These are phyloP conservation scores for Prochilodus magdalenae DNA, from an alignment of 2,113 vertebrate species.

Conservation along the genomic window DNA sequence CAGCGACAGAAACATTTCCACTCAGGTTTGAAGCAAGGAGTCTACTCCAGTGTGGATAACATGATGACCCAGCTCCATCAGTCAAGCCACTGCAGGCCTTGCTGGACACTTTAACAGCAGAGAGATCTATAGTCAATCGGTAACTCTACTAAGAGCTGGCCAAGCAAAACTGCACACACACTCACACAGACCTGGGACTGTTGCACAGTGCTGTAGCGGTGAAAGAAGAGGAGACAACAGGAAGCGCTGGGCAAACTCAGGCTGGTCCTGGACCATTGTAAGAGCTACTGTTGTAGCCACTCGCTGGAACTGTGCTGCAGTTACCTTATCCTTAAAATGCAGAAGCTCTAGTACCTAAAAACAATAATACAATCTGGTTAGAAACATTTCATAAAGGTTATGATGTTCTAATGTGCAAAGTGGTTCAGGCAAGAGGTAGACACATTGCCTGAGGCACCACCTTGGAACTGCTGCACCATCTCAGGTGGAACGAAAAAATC, in stretches of 20 bases:
- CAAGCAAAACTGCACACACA: conserved; percentile 24
- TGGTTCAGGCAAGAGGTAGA: no score
- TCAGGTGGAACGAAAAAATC: no score
- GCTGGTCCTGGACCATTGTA: conserved; percentile 78
- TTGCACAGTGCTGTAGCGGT: conserved; percentile 77
- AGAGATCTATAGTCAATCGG: conserved; percentile 32
- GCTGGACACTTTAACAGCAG: conserved; percentile 18
- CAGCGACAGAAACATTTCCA: neutral
- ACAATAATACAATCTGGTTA: neutral
- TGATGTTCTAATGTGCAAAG: neutral
- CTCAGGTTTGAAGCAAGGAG: neutral
- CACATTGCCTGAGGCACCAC: no score
- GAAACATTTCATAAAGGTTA: neutral
- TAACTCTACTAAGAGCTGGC: neutral
- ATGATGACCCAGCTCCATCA: neutral
- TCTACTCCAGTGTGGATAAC: neutral
- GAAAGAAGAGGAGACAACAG: conserved; percentile 83
- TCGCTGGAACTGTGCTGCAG: conserved; percentile 86
- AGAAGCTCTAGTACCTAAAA: conserved; percentile 87
- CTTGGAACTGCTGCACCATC: no score
- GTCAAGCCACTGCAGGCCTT: conserved; percentile 7
- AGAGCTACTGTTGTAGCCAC: conserved; percentile 85
- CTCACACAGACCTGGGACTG: conserved; percentile 70
- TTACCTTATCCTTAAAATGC: conserved; percentile 84
- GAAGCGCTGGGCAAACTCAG: conserved; percentile 77